A percentile compares a stretch with the other conserved stretches of the same genome.
Evolutionary conservation across 1,140 invertebrate genomes (phyloP).

Genomic region (Drosophila burlai): DNA sequence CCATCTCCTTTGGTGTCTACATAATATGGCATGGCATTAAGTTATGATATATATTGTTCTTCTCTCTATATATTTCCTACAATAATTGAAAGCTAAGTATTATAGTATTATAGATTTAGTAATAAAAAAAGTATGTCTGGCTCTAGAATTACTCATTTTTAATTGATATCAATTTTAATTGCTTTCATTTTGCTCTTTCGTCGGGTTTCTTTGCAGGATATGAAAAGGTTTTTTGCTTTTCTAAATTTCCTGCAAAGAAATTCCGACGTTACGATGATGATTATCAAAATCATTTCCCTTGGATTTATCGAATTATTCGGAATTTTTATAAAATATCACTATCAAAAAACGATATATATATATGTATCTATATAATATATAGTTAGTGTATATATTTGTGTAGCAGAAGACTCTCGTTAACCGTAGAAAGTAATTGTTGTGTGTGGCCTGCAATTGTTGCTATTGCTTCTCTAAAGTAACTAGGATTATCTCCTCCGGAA

Average conservation of each 20-base stretch:
- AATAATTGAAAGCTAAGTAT: conserved; percentile 61
- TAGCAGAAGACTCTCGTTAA: conserved; percentile 73
- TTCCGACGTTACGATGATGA: conserved; percentile 4
- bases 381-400: conserved; percentile 33
- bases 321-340: conserved; percentile 47
- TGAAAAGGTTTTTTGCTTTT: not conserved
- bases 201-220: conserved; percentile 16
- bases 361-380: conserved; percentile 44
- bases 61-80: conserved; percentile 41
- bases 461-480: conserved; percentile 79
- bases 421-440: conserved; percentile 74
- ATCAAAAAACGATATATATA: conserved; percentile 58
- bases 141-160: conserved; percentile 31
- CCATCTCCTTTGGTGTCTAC: conserved; percentile 52
- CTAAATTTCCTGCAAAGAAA: conserved; percentile 44
- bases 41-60: conserved; percentile 65
- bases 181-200: conserved; percentile 20
- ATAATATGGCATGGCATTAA: conserved; percentile 76
- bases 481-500: conserved; percentile 39
- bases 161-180: conserved; percentile 45
- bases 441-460: conserved; percentile 68
- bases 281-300: conserved; percentile 13
- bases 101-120: conserved; percentile 56
- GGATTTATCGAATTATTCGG: conserved; percentile 23
- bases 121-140: conserved; percentile 49